A percentile compares a stretch with the other conserved stretches of the same genome.
Conservation (phyloP, 1,140 invertebrate genomes). For the Lucilia sericata region DNA sequence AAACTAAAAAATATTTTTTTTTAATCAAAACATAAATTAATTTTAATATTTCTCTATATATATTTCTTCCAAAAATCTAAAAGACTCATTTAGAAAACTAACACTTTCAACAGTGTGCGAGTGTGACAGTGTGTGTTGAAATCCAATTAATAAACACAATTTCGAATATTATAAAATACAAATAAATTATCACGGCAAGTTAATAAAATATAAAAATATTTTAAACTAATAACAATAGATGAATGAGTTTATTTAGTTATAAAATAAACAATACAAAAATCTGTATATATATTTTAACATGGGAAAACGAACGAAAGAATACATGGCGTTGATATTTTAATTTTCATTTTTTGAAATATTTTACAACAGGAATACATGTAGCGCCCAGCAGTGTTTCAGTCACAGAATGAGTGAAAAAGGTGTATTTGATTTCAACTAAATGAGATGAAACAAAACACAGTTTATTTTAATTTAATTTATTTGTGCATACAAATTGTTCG, state of each 20-base stretch:
- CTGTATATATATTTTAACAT: too few species aligned
- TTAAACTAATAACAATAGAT: neutral
- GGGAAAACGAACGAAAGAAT: too few species aligned
- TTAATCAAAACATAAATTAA: neutral
- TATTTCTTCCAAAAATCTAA: neutral
- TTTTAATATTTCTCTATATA: neutral
- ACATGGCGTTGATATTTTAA: neutral
- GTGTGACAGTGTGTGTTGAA: conserved; percentile 15
- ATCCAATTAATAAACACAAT: conserved; percentile 41
- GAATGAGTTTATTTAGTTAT: neutral
- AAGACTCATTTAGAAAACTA: neutral
- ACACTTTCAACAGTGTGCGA: conserved; percentile 13
- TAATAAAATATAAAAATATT: neutral
- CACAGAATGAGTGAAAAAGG: neutral
- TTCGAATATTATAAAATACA: neutral
- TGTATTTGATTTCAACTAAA: neutral
- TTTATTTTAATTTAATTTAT: neutral
- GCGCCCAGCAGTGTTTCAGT: too few species aligned
- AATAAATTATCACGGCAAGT: neutral
- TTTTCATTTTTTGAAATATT: neutral
- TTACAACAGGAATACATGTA: neutral
- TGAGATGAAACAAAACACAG: neutral
- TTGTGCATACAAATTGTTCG: neutral
- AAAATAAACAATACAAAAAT: neutral
- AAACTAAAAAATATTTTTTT: conserved; percentile 6